Base-by-base conservation (phyloP, 2,888 invertebrate species). In the Ennomos erosarius region DNA sequence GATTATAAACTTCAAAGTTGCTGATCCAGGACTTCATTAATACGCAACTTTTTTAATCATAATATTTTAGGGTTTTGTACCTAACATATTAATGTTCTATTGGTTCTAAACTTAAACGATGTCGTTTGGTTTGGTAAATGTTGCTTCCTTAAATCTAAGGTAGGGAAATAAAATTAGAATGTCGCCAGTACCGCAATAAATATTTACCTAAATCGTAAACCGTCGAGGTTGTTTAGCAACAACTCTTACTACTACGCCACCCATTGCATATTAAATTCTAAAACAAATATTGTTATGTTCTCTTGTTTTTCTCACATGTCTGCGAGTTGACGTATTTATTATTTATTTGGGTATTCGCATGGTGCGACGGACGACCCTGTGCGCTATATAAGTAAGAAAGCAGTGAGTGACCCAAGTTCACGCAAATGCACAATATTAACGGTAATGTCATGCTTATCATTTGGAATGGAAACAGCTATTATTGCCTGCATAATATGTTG, bases 271-370 rank as follows among this genome's bases (percentile, higher is more conserved):
- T 78, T 78, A 83, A 80, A 85, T 81, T 79, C 73, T 62, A 76
- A 79, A 78, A 80, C 76, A 80, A 81, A 82, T 66, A 75, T 65
- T 67, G 53, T 69, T 58, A 47, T 51, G 50, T 48, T 60, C 55
- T 51, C 51, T 11, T 35, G 67, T 62, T 69, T 76, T 72, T 68
- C 69, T 47, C 54, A 58, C 47, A 58, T 62, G 63, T 64, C 62
- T 38, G 59, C 56, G 68, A 76, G 76, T 76, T 84, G 89, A 87
- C 82, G 81, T 87, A 91, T 91, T 90, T 91, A 91, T 91, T 91
- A 91, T 90, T 90, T 91, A 90, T 91, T 90, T 88, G 90, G 88
- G 88, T 90, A 88, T 90, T 84, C 86, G 75, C 78, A 73, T 62
- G 76, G 79, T 79, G 76, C 70, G 74, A 50, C 73, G 54, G 50